A percentile compares a stretch with the other conserved stretches of the same genome.
Conservation (phyloP, 2,113 vertebrate species). For the Lamprologus lemairii region DNA sequence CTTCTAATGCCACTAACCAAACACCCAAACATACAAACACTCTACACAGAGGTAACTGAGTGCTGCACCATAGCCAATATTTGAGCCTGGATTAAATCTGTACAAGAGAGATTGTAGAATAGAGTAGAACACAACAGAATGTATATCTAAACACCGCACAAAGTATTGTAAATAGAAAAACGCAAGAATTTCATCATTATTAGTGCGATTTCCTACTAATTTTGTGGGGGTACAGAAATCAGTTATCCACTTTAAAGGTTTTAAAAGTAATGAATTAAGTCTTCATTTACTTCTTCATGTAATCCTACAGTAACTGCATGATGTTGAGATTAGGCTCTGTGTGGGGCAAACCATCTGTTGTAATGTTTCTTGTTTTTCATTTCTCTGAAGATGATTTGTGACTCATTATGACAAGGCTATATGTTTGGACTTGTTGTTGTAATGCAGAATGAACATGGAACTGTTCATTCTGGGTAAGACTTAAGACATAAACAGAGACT, state of each 20-base stretch:
- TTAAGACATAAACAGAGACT: not conserved
- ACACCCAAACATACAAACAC: not conserved
- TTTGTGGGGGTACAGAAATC: not conserved
- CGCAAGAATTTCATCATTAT: not conserved
- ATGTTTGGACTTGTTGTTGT: not conserved
- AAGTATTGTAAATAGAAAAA: not conserved
- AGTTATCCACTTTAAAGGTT: not conserved
- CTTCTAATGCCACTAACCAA: conserved; percentile 3
- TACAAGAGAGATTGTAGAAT: not conserved
- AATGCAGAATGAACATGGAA: not conserved
- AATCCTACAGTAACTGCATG: not conserved
- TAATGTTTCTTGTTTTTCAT: not conserved
- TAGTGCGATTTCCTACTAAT: not conserved
- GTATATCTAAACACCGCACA: not conserved
- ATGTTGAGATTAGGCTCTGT: not conserved
- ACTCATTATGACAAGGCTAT: not conserved
- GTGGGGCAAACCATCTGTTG: not conserved
- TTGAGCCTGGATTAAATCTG: not conserved
- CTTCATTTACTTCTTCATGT: not conserved
- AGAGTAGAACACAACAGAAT: not conserved
- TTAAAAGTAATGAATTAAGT: not conserved
- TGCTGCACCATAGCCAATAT: not conserved
- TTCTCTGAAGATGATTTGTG: not conserved
- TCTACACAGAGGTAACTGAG: not conserved
- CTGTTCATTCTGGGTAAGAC: not conserved